Evolutionary conservation across 2,888 invertebrate species (phyloP).

Genomic region (Leucoptera coffeella): DNA sequence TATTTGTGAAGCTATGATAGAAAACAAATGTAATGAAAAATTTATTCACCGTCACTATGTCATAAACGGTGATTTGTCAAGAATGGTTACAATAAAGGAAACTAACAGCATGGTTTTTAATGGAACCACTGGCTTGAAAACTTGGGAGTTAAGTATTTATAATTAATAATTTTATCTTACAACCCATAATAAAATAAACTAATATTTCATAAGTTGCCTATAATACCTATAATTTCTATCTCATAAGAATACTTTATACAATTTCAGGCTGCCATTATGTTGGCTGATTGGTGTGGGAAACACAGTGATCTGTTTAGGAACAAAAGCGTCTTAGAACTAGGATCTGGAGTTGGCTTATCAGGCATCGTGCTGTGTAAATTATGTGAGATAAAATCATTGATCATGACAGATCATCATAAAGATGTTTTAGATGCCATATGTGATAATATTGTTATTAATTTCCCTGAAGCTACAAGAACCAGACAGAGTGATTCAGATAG

Average conservation of each 20-base stretch:
- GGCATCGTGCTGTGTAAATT: constrained; percentile 56
- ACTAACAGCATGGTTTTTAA: constrained; percentile 65
- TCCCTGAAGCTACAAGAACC: no score
- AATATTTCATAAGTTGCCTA: constrained; percentile 6
- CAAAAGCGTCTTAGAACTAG: constrained; percentile 65
- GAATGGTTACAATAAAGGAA: constrained; percentile 58
- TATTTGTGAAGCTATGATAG: constrained; percentile 48
- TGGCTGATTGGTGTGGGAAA: constrained; percentile 64
- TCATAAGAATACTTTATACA: not conserved
- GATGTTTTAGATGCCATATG: constrained; percentile 57
- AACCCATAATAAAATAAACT: no score
- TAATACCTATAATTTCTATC: not conserved
- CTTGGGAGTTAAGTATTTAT: constrained; percentile 81
- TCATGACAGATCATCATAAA: constrained; percentile 65
- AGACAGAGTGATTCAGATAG: no score
- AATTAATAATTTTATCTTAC: no score
- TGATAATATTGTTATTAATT: constrained; percentile 60
- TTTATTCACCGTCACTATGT: constrained; percentile 62
- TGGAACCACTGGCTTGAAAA: constrained; percentile 74
- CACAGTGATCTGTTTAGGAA: constrained; percentile 42
- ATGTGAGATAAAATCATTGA: constrained; percentile 47
- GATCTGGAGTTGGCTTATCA: constrained; percentile 70
- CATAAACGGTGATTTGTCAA: constrained; percentile 19
- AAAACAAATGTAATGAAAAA: constrained; percentile 12
- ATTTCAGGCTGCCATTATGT: constrained; percentile 60